phyloP scores from a whole-genome alignment of 2,888 invertebrate genomes.

The Polyommatus icarus region DNA sequence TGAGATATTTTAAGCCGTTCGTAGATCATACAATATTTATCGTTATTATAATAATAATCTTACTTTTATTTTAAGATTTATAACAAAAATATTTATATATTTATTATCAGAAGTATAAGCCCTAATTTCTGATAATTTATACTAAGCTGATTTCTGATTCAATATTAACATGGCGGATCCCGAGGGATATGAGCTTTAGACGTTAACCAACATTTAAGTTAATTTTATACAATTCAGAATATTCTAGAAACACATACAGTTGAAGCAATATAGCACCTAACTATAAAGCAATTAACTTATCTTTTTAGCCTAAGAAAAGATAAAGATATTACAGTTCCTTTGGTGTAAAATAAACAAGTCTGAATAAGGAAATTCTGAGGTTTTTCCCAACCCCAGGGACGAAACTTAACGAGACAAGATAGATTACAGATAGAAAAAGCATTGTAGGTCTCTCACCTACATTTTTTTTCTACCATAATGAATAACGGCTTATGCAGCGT shows the following conservation, averaged over 20 bases:
- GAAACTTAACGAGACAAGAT: neutral
- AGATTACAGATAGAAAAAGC: neutral
- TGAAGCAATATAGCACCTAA: too few species aligned
- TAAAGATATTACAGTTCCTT: too few species aligned
- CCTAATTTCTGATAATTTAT: too few species aligned
- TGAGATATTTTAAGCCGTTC: neutral
- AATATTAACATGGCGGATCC: neutral
- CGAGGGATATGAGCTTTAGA: neutral
- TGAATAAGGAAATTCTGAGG: neutral
- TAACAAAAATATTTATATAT: too few species aligned
- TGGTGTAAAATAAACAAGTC: too few species aligned
- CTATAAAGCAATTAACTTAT: too few species aligned
- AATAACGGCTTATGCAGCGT: constrained; percentile 6
- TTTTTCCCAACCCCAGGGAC: neutral
- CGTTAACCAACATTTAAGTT: neutral
- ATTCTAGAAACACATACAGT: neutral
- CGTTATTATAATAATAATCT: neutral
- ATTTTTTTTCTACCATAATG: neutral
- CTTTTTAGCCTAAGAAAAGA: too few species aligned
- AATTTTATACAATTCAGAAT: neutral
- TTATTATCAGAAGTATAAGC: too few species aligned
- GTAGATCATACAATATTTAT: neutral
- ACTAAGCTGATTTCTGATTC: neutral
- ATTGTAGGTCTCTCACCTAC: neutral
- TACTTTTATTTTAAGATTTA: too few species aligned